Conservation (phyloP, 1,140 invertebrate species). For the Drosophila asahinai region DNA sequence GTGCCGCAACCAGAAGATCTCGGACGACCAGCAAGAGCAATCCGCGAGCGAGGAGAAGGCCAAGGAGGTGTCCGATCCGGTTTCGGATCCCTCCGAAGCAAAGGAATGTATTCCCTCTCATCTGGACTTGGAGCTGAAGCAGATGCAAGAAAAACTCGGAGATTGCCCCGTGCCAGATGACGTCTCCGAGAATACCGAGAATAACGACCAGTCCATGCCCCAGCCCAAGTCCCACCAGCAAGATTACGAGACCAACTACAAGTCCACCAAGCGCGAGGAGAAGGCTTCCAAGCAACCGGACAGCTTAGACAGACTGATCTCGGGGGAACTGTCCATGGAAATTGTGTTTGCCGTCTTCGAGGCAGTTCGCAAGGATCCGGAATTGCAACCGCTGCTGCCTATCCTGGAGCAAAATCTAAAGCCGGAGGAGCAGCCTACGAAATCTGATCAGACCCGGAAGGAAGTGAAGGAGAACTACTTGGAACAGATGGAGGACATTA, state of each 20-base stretch:
- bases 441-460: no score
- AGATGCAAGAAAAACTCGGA: no score
- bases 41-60: neutral
- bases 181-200: constrained; percentile 29
- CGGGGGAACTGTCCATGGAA: neutral
- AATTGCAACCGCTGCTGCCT: neutral
- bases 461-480: no score
- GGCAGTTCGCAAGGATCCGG: neutral
- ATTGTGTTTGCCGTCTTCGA: neutral
- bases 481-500: no score
- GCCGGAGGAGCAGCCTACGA: no score
- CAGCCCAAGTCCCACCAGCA: constrained; percentile 40
- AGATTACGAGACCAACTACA: constrained; percentile 74
- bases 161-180: constrained; percentile 22
- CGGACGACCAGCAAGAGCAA: neutral
- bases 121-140: no score
- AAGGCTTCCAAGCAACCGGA: constrained; percentile 21
- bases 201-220: constrained; percentile 2
- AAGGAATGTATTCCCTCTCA: no score
- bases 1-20: neutral
- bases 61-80: neutral
- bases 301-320: neutral
- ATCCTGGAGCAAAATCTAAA: neutral
- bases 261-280: constrained; percentile 70
- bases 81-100: no score